These are phyloP conservation scores for Callipepla squamata DNA, from an alignment of 2,113 vertebrate species.

Conservation along the genomic window DNA sequence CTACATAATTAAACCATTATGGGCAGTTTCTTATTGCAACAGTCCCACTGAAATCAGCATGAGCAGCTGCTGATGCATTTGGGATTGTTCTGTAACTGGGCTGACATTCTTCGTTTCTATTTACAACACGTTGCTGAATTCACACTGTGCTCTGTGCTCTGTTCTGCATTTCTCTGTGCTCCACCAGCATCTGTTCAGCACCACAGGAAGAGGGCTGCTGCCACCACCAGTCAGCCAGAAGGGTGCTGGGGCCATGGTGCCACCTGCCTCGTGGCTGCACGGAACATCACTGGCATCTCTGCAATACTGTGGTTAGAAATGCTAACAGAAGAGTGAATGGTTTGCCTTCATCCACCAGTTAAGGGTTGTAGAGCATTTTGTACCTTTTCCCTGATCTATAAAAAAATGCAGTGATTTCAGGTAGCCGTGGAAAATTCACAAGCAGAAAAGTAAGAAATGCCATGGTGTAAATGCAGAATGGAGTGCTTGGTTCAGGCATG, in stretches of 20 bases:
- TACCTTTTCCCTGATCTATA: background rate
- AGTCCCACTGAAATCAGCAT: background rate
- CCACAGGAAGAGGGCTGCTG: too few relatives aligned
- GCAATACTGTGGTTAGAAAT: background rate
- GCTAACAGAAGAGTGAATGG: background rate
- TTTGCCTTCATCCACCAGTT: background rate
- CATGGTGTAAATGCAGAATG: background rate
- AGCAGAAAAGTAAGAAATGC: background rate
- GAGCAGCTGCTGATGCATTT: constrained; percentile 21
- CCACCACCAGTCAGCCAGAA: background rate
- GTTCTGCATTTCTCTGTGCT: background rate
- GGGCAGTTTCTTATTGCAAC: background rate
- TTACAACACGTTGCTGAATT: background rate
- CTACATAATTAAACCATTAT: constrained; percentile 37
- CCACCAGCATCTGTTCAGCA: background rate
- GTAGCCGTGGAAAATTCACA: background rate
- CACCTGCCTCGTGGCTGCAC: background rate
- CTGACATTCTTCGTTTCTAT: background rate
- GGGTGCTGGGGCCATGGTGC: background rate
- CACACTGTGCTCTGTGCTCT: background rate
- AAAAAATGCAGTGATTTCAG: background rate
- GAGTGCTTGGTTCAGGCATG: background rate
- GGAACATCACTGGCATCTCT: background rate
- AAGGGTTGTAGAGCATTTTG: background rate
- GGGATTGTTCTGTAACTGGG: background rate